Percentiles rank a stretch among this genome's conserved stretches.
phyloP scores from a whole-genome alignment of 2,113 vertebrate species.

The Dryoscopus gambensis region DNA sequence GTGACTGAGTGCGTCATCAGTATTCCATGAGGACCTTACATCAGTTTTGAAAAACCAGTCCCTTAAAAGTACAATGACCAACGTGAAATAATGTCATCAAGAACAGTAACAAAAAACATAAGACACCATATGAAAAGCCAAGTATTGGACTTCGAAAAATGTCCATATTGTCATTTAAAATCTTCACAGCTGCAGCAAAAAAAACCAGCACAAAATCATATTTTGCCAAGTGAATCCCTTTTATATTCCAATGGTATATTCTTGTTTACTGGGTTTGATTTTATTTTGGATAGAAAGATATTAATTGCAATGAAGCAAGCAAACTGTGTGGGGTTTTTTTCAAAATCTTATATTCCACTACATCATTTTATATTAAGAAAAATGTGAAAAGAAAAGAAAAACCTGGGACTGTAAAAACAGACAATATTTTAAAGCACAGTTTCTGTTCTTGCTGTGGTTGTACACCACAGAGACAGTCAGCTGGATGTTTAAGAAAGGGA shows the following conservation, averaged over 20 bases:
- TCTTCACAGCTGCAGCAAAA: background rate
- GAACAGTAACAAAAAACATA: background rate
- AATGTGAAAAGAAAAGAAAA: background rate
- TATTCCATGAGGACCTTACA: background rate
- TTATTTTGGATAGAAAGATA: background rate
- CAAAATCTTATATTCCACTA: background rate
- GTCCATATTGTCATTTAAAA: background rate
- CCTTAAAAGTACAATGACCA: background rate
- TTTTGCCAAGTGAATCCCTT: background rate
- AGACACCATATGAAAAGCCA: background rate
- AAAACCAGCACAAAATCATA: background rate
- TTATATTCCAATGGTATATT: background rate
- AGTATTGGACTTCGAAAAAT: background rate
- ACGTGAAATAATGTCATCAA: background rate
- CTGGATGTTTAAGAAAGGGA: background rate
- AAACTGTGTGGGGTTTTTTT: background rate
- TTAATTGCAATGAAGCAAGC: background rate
- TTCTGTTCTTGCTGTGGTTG: conserved; percentile 28
- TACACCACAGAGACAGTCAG: conserved; percentile 23
- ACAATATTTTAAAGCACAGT: conserved; percentile 4
- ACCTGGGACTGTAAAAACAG: background rate
- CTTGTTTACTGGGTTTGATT: background rate
- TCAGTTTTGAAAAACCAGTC: background rate
- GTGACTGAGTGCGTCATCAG: background rate
- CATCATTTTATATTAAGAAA: background rate